Evolutionary conservation across 2,797 vertebrate genomes (phyloP), one percentile per base, ranked within the genome.

Genomic region (Hydrocynus forskahlii): DNA sequence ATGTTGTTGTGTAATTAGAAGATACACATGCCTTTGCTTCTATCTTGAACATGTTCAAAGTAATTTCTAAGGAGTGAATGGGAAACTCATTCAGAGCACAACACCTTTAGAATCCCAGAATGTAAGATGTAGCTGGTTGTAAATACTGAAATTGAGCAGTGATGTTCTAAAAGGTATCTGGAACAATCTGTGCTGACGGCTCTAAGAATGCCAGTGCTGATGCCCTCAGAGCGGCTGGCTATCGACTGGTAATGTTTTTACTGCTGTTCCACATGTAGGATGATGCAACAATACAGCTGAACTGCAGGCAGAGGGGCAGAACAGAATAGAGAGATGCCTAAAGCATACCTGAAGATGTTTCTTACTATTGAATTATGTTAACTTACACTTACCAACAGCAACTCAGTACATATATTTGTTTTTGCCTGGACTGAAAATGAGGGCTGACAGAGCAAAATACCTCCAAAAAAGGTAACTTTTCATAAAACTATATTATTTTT

Each of bases 1-100:
- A 71, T 25, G 57, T 69, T 78, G 80, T 55, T 29, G 35, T 63
- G 35, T 75, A 78, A 75, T 81, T 66, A 78, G 69, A 69, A 1
- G 7, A 29, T 38, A 66, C 74, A 81, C 59, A 68, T 54, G 54
- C n/a, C 8, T 23, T n/a, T 66, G 29, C 21, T 21, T 73, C 40
- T 14, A 14, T 52, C 48, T 29, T 45, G 35, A 68, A 80, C 29
- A 38, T 19, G 63, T 10, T 40, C 2, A 1, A 40, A 35, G 43
- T 35, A 40, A 40, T 1, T 66, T 66, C 50, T n/a, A 66, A 66
- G 35, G 16, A 66, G 40, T 40, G 35, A 40, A 66, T 19, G 17
- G 7, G 16, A 66, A 66, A 19, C 29, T 40, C 19, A 35, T 64
- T 38, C 29, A 35, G 60, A 16, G 60, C 60, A 63, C 14, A 64